These are phyloP conservation scores for Conops quadrifasciatus DNA, from an alignment of 2,888 invertebrate species.

Conservation along the genomic window DNA sequence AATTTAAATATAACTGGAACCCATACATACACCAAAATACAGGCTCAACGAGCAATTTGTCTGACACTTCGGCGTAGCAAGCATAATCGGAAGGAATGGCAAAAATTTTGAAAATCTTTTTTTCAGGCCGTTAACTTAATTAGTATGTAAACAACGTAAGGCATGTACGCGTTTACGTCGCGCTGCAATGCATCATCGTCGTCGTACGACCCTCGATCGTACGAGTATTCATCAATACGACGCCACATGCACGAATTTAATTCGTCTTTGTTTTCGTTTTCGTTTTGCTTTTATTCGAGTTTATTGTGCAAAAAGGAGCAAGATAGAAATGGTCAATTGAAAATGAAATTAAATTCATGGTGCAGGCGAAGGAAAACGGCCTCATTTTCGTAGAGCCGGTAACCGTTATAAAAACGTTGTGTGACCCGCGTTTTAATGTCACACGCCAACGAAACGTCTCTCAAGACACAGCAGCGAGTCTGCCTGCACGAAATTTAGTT, in stretches of 20 bases:
- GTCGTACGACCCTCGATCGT: not conserved
- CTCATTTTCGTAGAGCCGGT: not conserved
- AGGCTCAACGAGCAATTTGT: too few relatives aligned
- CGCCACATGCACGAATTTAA: constrained; percentile 14
- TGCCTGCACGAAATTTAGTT: not conserved
- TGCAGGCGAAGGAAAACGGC: constrained; percentile 12
- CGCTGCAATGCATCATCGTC: not conserved
- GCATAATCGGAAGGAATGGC: constrained; percentile 20
- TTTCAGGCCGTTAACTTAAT: constrained; percentile 16
- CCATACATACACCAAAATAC: constrained; percentile 8
- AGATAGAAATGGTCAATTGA: constrained; percentile 34
- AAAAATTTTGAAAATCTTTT: constrained; percentile 10
- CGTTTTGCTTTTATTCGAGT: not conserved
- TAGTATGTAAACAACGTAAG: constrained; percentile 27
- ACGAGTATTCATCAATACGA: constrained; percentile 10
- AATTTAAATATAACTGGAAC: too few relatives aligned
- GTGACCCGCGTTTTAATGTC: constrained; percentile 50
- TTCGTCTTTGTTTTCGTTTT: not conserved
- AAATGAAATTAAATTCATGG: constrained; percentile 40
- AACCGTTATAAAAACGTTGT: constrained; percentile 46
- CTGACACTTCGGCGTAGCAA: not conserved
- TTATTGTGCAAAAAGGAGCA: constrained; percentile 28
- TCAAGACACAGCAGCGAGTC: constrained; percentile 14
- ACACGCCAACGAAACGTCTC: constrained; percentile 47
- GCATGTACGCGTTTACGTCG: not conserved